A percentile compares a stretch with the other conserved stretches of the same genome.
Conservation (phyloP, 2,888 invertebrate genomes). For the Muscina levida region DNA sequence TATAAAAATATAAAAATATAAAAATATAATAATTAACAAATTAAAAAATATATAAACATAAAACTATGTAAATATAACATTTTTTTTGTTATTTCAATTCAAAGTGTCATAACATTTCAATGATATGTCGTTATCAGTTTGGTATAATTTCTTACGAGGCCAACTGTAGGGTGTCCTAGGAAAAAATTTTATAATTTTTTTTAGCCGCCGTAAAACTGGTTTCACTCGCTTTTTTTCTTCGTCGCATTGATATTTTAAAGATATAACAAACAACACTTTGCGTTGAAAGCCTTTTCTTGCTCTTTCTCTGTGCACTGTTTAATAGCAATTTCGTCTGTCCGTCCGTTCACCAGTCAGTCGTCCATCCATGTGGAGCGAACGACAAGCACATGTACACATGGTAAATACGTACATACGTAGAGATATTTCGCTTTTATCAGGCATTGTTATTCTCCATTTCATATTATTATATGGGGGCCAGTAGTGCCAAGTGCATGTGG, state of each 20-base stretch:
- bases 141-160: background rate
- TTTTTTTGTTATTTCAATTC: too few species aligned
- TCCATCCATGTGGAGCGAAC: background rate
- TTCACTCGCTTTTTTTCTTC: background rate
- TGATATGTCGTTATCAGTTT: too few species aligned
- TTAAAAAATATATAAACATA: too few species aligned
- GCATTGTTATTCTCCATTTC: conserved; percentile 29
- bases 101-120: too few species aligned
- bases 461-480: conserved; percentile 58
- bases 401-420: too few species aligned
- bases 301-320: background rate
- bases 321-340: conserved; percentile 1
- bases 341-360: background rate
- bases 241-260: background rate
- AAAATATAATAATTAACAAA: too few species aligned
- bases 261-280: background rate
- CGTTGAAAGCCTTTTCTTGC: background rate
- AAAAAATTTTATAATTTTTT: background rate
- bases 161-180: background rate
- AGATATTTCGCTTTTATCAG: conserved; percentile 4
- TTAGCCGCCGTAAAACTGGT: conserved; percentile 8
- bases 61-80: too few species aligned
- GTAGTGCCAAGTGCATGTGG: conserved; percentile 66
- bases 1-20: too few species aligned
- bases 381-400: too few species aligned